A percentile compares a stretch with the other conserved stretches of the same genome.
These are phyloP conservation scores for Casuarius casuarius DNA, from an alignment of 2,113 vertebrate genomes.

Conservation along the genomic window DNA sequence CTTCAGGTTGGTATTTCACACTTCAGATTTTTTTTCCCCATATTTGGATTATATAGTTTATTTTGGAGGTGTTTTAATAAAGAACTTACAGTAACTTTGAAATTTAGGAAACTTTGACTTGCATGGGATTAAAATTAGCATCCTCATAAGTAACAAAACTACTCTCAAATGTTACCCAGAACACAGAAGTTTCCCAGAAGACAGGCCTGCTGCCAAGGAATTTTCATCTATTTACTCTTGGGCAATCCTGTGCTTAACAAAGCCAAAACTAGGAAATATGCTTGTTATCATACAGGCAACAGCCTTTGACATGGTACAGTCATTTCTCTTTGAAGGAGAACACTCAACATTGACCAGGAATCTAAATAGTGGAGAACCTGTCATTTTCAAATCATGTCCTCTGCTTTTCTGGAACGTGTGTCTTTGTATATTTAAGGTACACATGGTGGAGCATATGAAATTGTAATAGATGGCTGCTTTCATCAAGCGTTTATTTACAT, in stretches of 20 bases:
- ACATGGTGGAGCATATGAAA: fast-evolving
- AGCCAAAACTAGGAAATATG: background rate
- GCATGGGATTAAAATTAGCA: background rate
- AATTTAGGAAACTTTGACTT: background rate
- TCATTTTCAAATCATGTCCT: fast-evolving
- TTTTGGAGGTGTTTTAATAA: background rate
- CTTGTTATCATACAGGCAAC: fast-evolving
- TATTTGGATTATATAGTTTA: background rate
- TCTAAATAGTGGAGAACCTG: fast-evolving
- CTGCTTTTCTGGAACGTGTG: fast-evolving
- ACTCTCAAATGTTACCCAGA: background rate
- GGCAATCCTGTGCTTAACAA: background rate
- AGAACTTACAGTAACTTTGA: background rate
- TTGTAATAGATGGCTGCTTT: fast-evolving
- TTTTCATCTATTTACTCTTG: background rate
- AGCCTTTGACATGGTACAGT: fast-evolving
- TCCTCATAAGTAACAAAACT: background rate
- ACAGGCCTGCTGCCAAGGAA: background rate
- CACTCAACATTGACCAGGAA: fast-evolving
- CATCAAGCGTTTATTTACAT: fast-evolving
- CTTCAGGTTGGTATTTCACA: fast-evolving
- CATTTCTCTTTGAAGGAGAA: background rate
- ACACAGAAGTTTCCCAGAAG: background rate
- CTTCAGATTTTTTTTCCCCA: background rate
- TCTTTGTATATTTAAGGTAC: fast-evolving